Percentiles rank a stretch among this genome's conserved stretches.
Evolutionary conservation across 2,888 invertebrate species (phyloP).

Genomic region (Galerucella calmariensis): DNA sequence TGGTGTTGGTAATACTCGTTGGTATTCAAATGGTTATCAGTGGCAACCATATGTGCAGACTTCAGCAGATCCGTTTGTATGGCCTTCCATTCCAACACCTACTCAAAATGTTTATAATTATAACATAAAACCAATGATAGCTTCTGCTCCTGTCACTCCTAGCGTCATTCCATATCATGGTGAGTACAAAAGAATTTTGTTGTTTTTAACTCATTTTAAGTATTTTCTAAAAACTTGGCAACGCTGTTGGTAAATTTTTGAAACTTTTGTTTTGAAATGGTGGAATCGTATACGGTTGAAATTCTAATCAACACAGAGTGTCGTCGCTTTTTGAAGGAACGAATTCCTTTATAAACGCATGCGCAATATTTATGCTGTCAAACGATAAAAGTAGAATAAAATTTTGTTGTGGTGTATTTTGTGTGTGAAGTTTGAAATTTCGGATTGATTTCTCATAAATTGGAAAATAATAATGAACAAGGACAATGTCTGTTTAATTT

Average conservation of each 20-base stretch:
- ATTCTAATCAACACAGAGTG: background rate
- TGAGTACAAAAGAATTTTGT: constrained; percentile 35
- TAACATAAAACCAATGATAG: constrained; percentile 54
- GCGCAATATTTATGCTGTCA: background rate
- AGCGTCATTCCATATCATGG: constrained; percentile 54
- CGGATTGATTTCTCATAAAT: background rate
- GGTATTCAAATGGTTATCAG: constrained; percentile 41
- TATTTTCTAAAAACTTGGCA: background rate
- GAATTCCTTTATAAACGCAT: background rate
- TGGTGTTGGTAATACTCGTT: constrained; percentile 8
- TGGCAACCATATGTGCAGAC: constrained; percentile 45
- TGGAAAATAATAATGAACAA: background rate
- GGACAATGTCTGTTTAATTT: background rate
- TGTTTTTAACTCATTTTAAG: background rate
- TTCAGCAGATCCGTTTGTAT: constrained; percentile 46
- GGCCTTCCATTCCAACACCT: constrained; percentile 48
- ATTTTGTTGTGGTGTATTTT: background rate
- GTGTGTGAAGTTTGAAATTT: background rate
- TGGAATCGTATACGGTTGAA: no score
- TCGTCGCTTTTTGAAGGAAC: background rate
- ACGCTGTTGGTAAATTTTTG: background rate
- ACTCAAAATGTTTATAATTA: constrained; percentile 42
- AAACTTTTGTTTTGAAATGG: no score
- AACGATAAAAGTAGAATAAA: background rate
- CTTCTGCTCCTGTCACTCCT: constrained; percentile 57